Percentiles rank a stretch among this genome's conserved stretches.
phyloP scores from a whole-genome alignment of 2,888 invertebrate species.

The Chesias legatella region DNA sequence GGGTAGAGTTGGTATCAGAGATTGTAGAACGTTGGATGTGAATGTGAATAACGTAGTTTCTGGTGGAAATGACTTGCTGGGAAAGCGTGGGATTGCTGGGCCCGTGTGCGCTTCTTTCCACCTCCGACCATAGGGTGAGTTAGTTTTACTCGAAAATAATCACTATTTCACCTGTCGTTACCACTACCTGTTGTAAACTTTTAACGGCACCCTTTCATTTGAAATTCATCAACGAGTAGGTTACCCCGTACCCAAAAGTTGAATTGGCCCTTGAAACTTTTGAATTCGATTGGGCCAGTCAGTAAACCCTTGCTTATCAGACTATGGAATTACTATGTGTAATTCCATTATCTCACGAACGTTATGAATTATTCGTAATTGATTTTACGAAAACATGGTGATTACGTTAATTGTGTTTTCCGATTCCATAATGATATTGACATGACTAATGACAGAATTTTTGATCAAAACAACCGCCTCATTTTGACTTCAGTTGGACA shows the following conservation, averaged over 20 bases:
- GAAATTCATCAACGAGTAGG: conserved; percentile 19
- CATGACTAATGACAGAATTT: conserved; percentile 10
- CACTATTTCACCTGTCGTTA: conserved; percentile 9
- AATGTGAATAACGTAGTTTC: conserved; percentile 39
- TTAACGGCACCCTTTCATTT: conserved; percentile 26
- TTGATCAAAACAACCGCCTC: conserved; percentile 12
- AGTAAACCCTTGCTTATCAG: conserved; percentile 18
- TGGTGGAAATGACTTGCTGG: conserved; percentile 75
- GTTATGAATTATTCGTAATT: not conserved
- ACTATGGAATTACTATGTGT: not conserved
- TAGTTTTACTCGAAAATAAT: conserved; percentile 10
- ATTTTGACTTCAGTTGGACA: conserved; percentile 9
- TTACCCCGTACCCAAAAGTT: conserved; percentile 19
- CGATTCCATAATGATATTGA: conserved; percentile 18
- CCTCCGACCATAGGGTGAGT: conserved; percentile 76
- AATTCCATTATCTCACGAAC: too few species aligned
- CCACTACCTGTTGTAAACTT: conserved; percentile 19
- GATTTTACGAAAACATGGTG: conserved; percentile 29
- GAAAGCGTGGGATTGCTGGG: conserved; percentile 77
- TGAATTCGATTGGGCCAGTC: conserved; percentile 37
- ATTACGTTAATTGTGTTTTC: conserved; percentile 27
- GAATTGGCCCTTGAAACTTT: conserved; percentile 29
- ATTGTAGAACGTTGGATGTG: conserved; percentile 36
- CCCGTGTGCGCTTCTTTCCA: conserved; percentile 74
- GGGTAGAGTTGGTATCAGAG: conserved; percentile 52